Conservation (phyloP, 2,797 vertebrate genomes). For the Pelodytes ibericus region DNA sequence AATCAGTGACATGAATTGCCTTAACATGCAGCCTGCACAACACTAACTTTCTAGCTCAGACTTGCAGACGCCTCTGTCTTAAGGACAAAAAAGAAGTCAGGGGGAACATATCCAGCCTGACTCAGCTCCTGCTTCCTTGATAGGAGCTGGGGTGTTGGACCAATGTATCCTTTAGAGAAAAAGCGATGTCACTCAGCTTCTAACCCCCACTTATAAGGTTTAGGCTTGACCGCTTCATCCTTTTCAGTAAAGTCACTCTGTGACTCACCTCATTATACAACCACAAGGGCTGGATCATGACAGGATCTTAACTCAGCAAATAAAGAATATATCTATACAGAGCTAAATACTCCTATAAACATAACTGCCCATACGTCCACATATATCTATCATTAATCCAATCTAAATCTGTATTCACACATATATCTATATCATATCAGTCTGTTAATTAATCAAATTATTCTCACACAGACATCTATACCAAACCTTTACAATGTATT, state of each 20-base stretch:
- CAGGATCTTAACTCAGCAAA: not conserved
- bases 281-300: constrained; percentile 59
- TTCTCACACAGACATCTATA: no score
- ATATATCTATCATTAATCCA: no score
- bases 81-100: constrained; percentile 75
- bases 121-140: constrained; percentile 54
- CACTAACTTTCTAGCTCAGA: constrained; percentile 97
- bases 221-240: constrained; percentile 1
- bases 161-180: constrained; percentile 20
- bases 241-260: not conserved
- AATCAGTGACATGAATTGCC: constrained; percentile 96
- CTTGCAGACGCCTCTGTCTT: constrained; percentile 94
- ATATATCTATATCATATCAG: no score
- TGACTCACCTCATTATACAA: not conserved
- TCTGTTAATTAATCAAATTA: no score
- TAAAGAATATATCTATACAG: no score
- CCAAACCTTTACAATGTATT: no score
- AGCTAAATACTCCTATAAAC: no score
- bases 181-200: constrained; percentile 12
- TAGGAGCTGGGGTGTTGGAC: constrained; percentile 10
- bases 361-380: no score
- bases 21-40: constrained; percentile 96
- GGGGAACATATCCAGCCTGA: constrained; percentile 65
- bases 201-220: constrained; percentile 21
- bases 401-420: no score